phyloP scores from a whole-genome alignment of 2,113 vertebrate species.

The Anguilla japonica region DNA sequence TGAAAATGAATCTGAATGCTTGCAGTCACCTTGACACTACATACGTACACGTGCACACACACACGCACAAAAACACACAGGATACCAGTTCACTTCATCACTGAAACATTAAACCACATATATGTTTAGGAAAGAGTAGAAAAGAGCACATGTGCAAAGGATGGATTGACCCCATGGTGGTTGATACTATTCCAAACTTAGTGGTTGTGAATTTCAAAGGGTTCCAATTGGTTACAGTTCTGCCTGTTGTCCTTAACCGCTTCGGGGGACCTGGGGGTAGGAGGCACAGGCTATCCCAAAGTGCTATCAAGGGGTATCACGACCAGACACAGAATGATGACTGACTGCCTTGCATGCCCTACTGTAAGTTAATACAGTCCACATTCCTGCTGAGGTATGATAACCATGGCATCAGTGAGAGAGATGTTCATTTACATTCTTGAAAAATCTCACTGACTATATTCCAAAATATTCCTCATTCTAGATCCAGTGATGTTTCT shows the following conservation, averaged over 20 bases:
- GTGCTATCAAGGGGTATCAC: no score
- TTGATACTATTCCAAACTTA: slow-evolving; percentile 36
- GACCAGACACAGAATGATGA: slow-evolving; percentile 45
- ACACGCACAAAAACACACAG: background rate
- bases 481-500: slow-evolving; percentile 65
- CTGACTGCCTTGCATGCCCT: slow-evolving; percentile 69
- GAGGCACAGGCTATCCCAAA: background rate
- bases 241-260: slow-evolving; percentile 50
- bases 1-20: background rate
- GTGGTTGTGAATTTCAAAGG: slow-evolving; percentile 36
- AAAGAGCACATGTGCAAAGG: background rate
- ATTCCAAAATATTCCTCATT: slow-evolving; percentile 59
- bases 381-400: slow-evolving; percentile 51
- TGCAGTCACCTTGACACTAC: background rate
- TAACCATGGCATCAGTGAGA: slow-evolving; percentile 64
- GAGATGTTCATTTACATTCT: slow-evolving; percentile 66
- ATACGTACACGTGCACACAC: background rate
- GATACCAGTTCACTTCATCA: background rate
- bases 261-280: slow-evolving; percentile 43
- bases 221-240: background rate
- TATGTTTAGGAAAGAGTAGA: no score
- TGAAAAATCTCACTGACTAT: slow-evolving; percentile 62
- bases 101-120: slow-evolving; percentile 1
- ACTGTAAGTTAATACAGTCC: slow-evolving; percentile 65
- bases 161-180: slow-evolving; percentile 29